A percentile compares a stretch with the other conserved stretches of the same genome.
phyloP scores from a whole-genome alignment of 2,888 invertebrate genomes.

The Ophioninae sp. region DNA sequence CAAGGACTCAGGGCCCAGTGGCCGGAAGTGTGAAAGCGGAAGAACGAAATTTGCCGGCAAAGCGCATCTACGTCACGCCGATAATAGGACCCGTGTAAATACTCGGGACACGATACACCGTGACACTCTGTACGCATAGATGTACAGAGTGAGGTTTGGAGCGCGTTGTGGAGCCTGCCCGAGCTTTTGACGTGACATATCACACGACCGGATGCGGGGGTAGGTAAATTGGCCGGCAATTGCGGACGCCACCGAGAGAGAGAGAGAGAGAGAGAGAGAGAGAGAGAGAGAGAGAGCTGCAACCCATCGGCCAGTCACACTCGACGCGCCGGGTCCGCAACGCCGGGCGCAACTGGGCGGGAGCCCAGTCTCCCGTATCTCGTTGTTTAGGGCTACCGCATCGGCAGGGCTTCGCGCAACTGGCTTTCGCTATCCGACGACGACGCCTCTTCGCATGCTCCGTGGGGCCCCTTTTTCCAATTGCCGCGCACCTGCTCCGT shows the following conservation, averaged over 20 bases:
- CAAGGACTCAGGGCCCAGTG: constrained; percentile 19
- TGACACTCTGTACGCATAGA: constrained; percentile 22
- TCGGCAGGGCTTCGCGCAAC: constrained; percentile 11
- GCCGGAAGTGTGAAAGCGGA: constrained; percentile 65
- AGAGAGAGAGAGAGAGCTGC: constrained; percentile 69
- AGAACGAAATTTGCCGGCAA: constrained; percentile 72
- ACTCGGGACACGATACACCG: constrained; percentile 54
- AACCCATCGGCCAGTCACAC: constrained; percentile 78
- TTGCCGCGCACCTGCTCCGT: not conserved
- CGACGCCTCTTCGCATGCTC: not conserved
- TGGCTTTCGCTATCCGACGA: constrained; percentile 9
- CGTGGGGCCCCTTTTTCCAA: not conserved
- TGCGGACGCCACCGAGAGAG: constrained; percentile 78
- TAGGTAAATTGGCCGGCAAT: constrained; percentile 81
- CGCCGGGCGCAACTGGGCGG: constrained; percentile 43
- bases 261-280: constrained; percentile 64
- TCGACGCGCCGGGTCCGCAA: constrained; percentile 65
- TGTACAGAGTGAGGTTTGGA: constrained; percentile 55
- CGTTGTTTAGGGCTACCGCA: constrained; percentile 13
- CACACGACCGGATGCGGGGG: constrained; percentile 81
- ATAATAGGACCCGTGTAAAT: constrained; percentile 74
- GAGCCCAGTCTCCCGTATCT: constrained; percentile 37
- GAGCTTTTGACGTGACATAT: constrained; percentile 78
- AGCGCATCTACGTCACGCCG: constrained; percentile 72
- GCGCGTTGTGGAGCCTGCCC: constrained; percentile 67